Evolutionary conservation across 2,113 vertebrate species (phyloP), one percentile per base, ranked within the genome.

Genomic region (Saccopteryx leptura): DNA sequence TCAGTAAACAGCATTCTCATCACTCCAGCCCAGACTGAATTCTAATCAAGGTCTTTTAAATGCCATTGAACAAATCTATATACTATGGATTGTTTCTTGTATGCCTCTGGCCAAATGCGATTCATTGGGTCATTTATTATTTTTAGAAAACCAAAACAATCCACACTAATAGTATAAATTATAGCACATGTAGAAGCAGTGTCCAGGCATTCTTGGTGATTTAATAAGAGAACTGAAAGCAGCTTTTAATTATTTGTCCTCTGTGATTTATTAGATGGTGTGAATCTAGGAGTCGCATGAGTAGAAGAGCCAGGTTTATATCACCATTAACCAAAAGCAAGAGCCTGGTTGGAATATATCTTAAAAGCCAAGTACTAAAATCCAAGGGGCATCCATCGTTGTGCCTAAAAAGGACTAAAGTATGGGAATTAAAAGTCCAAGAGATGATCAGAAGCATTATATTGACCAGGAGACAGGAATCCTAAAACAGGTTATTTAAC

Each of bases 1-100:
- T 97, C 95, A 93, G 97, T 97, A 97, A 98, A 98, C 97, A 97
- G 96, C 82, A 96, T 97, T 97, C 97, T 98, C 98, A 94, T 98
- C 97, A 94, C 95, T 98, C 96, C 84, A 95, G 95, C 89, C 96
- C 89, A 95, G 97, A 92, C 96, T 98, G 98, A 98, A 99, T 98
- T 98, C 98, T 98, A 98, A 99, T 98, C 98, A 99, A 98, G 98
- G 98, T 98, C 98, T 98, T 98, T 98, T 98, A 99, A 99, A 99
- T 98, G 98, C 98, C 98, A 98, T 97, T 98, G 98, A 98, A 98
- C 97, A 98, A 98, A 99, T 98, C 98, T 96, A 99, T 98, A 99
- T 28, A 94, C 95, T 98, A 98, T 98, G 94, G 98, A 99, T 99
- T 98, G 96, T 91, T 98, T 97, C 97, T 97, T 98, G 91, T 93